Evolutionary conservation across 2,888 invertebrate genomes (phyloP).

Genomic region (Orthonevra nobilis): DNA sequence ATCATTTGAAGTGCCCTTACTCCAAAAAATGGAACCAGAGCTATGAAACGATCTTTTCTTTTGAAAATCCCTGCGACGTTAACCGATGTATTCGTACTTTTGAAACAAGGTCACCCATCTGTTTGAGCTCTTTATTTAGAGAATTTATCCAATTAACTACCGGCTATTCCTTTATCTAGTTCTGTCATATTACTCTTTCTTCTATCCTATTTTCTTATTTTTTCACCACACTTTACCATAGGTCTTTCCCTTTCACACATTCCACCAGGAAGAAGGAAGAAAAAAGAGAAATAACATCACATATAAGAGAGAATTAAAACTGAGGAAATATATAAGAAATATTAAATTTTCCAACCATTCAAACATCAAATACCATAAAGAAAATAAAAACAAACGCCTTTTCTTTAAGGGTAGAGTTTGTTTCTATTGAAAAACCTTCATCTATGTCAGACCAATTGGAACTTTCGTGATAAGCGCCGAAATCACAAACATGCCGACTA

Average conservation of each 20-base stretch:
- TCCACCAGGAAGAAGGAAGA: slow-evolving; percentile 18
- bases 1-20: too few relatives aligned
- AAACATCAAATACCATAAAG: too few relatives aligned
- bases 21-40: too few relatives aligned
- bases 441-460: too few relatives aligned
- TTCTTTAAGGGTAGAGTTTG: too few relatives aligned
- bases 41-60: too few relatives aligned
- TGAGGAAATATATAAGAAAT: slow-evolving; percentile 15
- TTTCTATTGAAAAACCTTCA: too few relatives aligned
- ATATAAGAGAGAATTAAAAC: slow-evolving; percentile 27
- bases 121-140: slow-evolving; percentile 3
- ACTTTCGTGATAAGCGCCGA: not conserved
- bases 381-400: too few relatives aligned
- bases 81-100: too few relatives aligned
- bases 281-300: slow-evolving; percentile 47
- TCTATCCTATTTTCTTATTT: not conserved
- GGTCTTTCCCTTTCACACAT: slow-evolving; percentile 12
- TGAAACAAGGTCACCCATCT: slow-evolving; percentile 21
- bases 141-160: slow-evolving; percentile 43
- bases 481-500: slow-evolving; percentile 55
- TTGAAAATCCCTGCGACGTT: too few relatives aligned
- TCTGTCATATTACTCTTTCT: slow-evolving; percentile 21
- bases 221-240: slow-evolving; percentile 40
- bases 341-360: slow-evolving; percentile 13
- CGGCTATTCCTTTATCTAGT: slow-evolving; percentile 32